Evolutionary conservation across 2,797 vertebrate genomes (phyloP), one percentile per base, ranked within the genome.

Genomic region (Argya squamiceps): DNA sequence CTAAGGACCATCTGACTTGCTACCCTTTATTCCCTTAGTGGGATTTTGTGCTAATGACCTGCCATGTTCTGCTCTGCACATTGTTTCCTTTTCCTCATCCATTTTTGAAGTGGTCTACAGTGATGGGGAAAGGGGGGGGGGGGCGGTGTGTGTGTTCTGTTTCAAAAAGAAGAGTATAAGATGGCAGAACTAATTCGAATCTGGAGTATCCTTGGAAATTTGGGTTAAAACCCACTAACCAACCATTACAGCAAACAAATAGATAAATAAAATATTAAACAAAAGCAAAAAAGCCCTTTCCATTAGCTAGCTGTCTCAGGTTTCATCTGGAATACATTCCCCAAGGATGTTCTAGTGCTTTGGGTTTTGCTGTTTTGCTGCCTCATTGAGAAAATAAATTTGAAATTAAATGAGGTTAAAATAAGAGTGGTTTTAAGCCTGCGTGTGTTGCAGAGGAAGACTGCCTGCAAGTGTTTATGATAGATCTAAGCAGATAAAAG

Each of bases 371-470:
- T 82, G 37, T 64, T 94, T 93, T 93, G 69, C 69, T 94, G 43
- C 30, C 58, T 74, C 67, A 15, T 83, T 80, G 79, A 92, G 68
- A 53, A 83, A 89, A 73, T 50, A 67, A 89, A 84, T 92, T 46
- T 78, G 11, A 91, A 91, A 87, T 94, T 60, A 94, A 93, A 85
- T 67, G 52, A 79, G 17, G 20, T 84, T 93, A 86, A 95, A 94
- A 60, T 67, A 76, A 85, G 53, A 39, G 71, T 63, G 47, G 19
- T 77, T 89, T 94, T 60, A 90, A 80, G 63, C 23, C 15, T 52
- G 4, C 29, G 21, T 56, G 18, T 65, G 19, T 69, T 80, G 11
- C 36, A 65, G 41, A 7, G 32, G 6, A 68, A 44, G 27, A 50
- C 27, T 75, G 24, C 32, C 12, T 83, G 0, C 43, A 65, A 69